Conservation (phyloP, 2,113 vertebrate species). For the Microcebus tavaratra region DNA sequence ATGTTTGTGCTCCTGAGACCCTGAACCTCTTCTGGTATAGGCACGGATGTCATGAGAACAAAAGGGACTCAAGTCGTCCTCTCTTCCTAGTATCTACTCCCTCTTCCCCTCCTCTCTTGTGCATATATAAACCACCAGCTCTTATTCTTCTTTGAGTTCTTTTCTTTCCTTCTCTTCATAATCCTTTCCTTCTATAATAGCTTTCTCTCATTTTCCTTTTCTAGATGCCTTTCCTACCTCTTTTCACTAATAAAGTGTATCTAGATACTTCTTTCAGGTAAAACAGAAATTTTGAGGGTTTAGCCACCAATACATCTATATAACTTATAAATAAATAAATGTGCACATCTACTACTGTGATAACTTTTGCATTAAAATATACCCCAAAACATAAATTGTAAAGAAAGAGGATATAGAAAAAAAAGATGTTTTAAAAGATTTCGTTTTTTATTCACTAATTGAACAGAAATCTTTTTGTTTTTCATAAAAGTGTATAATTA, state of each 20-base stretch:
- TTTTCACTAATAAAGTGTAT: not conserved
- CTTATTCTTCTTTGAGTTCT: too few relatives aligned
- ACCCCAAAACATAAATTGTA: not conserved
- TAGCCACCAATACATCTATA: not conserved
- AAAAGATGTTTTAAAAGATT: not conserved
- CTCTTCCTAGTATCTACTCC: too few relatives aligned
- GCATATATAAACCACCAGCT: not conserved
- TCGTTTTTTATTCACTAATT: not conserved
- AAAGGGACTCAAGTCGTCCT: not conserved
- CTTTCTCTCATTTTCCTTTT: not conserved
- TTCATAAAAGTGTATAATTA: not conserved
- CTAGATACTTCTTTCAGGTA: not conserved
- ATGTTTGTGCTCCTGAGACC: not conserved
- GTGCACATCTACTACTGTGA: not conserved
- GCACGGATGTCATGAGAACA: not conserved
- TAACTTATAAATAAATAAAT: not conserved
- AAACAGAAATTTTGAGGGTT: not conserved
- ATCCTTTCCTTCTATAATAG: not conserved
- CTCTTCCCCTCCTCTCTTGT: not conserved
- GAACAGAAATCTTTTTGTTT: not conserved
- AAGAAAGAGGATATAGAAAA: not conserved
- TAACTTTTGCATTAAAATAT: not conserved
- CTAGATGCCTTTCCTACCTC: accelerated
- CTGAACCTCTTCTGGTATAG: not conserved
- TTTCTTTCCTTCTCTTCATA: not conserved